Evolutionary conservation across 92 coral and sea anemone species (phyloP).

Genomic region (Siderastrea radians): DNA sequence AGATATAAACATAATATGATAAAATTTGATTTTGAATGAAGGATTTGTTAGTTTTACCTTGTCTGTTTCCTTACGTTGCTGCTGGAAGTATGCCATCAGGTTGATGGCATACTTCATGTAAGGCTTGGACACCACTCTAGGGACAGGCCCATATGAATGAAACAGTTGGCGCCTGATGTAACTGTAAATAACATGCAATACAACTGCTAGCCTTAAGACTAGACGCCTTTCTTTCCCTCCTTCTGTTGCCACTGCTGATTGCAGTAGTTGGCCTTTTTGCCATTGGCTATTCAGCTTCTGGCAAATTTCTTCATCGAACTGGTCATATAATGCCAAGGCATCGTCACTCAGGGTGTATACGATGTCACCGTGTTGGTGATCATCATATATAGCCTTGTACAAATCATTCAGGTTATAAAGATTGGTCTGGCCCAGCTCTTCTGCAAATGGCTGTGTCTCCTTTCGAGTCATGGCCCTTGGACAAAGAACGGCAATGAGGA

Average conservation of each 20-base stretch:
- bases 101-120: conserved; percentile 29
- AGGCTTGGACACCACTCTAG: conserved; percentile 1
- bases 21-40: no score
- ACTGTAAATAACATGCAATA: background rate
- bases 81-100: conserved; percentile 6
- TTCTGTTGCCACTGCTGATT: conserved; percentile 5
- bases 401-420: conserved; percentile 25
- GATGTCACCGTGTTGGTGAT: conserved; percentile 62
- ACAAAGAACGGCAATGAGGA: conserved; percentile 46
- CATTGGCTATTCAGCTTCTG: conserved; percentile 48
- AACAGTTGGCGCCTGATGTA: no score
- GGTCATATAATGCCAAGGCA: conserved; percentile 51
- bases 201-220: conserved; percentile 21
- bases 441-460: no score
- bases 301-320: conserved; percentile 63
- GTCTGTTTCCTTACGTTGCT: conserved; percentile 21
- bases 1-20: no score
- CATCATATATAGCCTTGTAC: conserved; percentile 48
- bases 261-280: conserved; percentile 38
- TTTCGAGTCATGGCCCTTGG: conserved; percentile 60
- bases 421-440: conserved; percentile 18
- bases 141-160: conserved; percentile 34
- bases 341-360: conserved; percentile 33
- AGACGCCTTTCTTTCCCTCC: conserved; percentile 34
- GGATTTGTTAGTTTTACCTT: background rate